Evolutionary conservation across 2,797 vertebrate species (phyloP).

Genomic region (Chloroceryle amazona): DNA sequence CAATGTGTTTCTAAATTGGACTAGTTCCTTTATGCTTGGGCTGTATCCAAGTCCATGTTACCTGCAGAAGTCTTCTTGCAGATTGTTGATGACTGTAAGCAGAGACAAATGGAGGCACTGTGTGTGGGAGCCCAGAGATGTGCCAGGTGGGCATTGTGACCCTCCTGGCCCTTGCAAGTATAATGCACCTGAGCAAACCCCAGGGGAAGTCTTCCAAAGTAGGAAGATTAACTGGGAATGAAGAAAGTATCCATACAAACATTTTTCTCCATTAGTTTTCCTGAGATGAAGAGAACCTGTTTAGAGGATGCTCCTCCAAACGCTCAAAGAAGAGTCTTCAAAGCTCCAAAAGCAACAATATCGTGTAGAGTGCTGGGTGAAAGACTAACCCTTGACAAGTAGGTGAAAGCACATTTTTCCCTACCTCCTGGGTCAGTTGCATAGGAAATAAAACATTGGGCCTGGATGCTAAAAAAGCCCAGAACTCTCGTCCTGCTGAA

Average conservation of each 20-base stretch:
- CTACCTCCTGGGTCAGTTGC: neutral
- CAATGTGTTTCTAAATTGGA: rapidly evolving
- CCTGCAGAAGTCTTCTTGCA: rapidly evolving
- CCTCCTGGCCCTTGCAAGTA: too few relatives aligned
- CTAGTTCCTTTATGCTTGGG: neutral
- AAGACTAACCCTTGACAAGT: neutral
- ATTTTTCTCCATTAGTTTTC: neutral
- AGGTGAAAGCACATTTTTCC: neutral
- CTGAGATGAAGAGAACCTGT: neutral
- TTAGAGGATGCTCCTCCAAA: neutral
- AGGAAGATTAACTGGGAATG: neutral
- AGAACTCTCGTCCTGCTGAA: neutral
- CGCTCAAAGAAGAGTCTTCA: neutral
- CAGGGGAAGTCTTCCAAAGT: neutral
- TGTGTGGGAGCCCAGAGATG: rapidly evolving
- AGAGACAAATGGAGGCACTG: rapidly evolving
- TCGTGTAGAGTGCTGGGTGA: neutral
- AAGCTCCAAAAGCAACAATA: neutral
- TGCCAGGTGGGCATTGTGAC: rapidly evolving
- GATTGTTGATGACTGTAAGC: too few relatives aligned
- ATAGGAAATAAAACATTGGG: neutral
- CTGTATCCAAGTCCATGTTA: rapidly evolving
- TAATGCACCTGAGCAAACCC: neutral
- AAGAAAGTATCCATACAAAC: neutral
- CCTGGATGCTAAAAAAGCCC: neutral